Evolutionary conservation across 2,113 vertebrate species (phyloP).

Genomic region (Tricholaema leucomelas): DNA sequence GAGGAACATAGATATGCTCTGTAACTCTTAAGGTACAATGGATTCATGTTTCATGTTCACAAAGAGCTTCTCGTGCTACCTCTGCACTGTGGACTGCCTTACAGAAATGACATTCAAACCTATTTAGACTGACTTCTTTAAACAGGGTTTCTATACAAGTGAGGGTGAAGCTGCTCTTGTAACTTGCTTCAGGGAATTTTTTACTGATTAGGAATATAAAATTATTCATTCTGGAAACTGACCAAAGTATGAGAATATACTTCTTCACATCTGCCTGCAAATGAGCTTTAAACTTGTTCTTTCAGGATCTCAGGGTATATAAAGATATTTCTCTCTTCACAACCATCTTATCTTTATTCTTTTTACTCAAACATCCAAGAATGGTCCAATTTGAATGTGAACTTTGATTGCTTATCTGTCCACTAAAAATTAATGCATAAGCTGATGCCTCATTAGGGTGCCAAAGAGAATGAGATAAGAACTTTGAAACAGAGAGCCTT

Average conservation of each 20-base stretch:
- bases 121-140: neutral
- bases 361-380: neutral
- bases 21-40: neutral
- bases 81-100: neutral
- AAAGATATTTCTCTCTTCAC: slow-evolving; percentile 13
- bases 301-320: slow-evolving; percentile 1
- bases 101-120: neutral
- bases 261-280: neutral
- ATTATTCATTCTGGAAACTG: slow-evolving; percentile 2
- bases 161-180: neutral
- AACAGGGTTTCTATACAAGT: neutral
- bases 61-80: neutral
- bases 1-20: neutral
- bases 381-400: neutral
- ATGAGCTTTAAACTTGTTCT: neutral
- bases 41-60: neutral
- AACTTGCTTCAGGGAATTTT: slow-evolving; percentile 19
- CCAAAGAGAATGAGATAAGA: neutral
- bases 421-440: slow-evolving; percentile 5
- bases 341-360: neutral
- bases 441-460: neutral
- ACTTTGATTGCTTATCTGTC: slow-evolving; percentile 11
- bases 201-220: slow-evolving; percentile 6
- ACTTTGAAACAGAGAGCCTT: neutral
- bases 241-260: neutral